Conservation (phyloP, 2,113 vertebrate genomes). For the Hemibagrus wyckioides region DNA sequence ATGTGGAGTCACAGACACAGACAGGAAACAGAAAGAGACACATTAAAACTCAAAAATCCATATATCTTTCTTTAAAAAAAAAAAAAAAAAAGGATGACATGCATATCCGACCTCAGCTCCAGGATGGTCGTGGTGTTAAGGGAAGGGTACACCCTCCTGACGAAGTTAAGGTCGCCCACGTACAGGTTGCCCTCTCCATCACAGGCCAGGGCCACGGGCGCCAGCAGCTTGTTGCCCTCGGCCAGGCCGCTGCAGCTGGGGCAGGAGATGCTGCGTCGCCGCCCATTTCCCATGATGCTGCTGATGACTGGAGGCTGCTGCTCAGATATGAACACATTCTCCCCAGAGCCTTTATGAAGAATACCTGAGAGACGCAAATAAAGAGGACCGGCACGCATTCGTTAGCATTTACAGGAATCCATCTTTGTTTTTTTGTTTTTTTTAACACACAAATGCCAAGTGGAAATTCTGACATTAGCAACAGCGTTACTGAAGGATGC, state of each 20-base stretch:
- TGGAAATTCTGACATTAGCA: slow-evolving; percentile 25
- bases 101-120: slow-evolving; percentile 79
- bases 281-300: slow-evolving; percentile 88
- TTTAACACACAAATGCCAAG: not conserved
- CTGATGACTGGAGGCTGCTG: slow-evolving; percentile 88
- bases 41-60: not conserved
- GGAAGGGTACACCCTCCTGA: slow-evolving; percentile 85
- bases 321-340: slow-evolving; percentile 83
- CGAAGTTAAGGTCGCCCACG: slow-evolving; percentile 88
- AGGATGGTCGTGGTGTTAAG: slow-evolving; percentile 85
- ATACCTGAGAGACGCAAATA: slow-evolving; percentile 72
- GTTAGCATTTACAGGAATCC: not conserved
- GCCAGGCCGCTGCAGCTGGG: slow-evolving; percentile 90
- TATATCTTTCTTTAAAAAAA: not conserved
- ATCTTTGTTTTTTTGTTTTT: not conserved
- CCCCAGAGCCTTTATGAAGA: slow-evolving; percentile 87
- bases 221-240: slow-evolving; percentile 88
- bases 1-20: not conserved
- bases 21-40: slow-evolving; percentile 72
- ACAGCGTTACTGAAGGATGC: not conserved
- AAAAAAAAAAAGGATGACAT: slow-evolving; percentile 42
- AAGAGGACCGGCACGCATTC: not conserved
- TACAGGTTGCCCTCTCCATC: slow-evolving; percentile 86
- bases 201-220: slow-evolving; percentile 84
- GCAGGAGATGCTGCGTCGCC: slow-evolving; percentile 86